Conservation (phyloP, 2,113 vertebrate genomes). For the Gila orcuttii region DNA sequence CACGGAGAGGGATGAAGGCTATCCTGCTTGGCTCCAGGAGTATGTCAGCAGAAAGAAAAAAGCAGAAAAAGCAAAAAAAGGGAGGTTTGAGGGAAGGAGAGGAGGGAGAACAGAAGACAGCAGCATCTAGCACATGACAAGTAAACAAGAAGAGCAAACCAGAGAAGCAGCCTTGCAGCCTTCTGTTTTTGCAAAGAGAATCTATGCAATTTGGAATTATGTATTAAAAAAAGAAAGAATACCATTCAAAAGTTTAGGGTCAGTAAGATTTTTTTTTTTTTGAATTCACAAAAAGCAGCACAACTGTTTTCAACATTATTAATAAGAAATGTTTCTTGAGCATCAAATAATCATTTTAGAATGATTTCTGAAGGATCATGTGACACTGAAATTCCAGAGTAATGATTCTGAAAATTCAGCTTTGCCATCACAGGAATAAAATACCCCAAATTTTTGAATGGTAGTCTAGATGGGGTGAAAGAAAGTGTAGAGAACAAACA, state of each 20-base stretch:
- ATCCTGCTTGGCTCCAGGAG: constrained; percentile 30
- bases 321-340: no score
- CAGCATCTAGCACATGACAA: not conserved
- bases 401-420: not conserved
- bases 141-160: not conserved
- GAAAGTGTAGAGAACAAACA: not conserved
- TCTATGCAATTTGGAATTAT: not conserved
- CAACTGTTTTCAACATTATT: no score
- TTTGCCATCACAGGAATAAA: not conserved
- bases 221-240: not conserved
- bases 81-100: not conserved
- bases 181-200: not conserved
- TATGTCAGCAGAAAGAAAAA: not conserved
- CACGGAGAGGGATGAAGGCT: not conserved
- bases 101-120: constrained; percentile 2
- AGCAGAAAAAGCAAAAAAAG: not conserved
- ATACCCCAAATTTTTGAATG: not conserved
- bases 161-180: not conserved
- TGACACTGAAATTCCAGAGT: not conserved
- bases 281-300: no score
- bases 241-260: not conserved
- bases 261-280: no score
- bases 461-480: not conserved
- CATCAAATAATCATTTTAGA: not conserved
- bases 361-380: not conserved